phyloP scores from a whole-genome alignment of 1,140 invertebrate species.

The Olivierus martensii region DNA sequence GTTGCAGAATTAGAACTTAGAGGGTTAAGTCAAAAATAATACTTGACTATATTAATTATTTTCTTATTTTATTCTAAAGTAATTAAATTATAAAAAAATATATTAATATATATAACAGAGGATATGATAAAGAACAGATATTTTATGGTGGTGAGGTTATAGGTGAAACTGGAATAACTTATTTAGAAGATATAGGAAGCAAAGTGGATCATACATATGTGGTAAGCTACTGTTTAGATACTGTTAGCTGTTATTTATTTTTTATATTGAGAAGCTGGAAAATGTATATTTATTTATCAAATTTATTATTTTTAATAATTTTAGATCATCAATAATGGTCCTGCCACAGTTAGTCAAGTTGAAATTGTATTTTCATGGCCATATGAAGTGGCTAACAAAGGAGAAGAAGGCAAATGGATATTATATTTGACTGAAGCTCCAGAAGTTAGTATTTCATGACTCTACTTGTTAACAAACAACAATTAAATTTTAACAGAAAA shows the following conservation, averaged over 20 bases:
- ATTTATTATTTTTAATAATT: conserved; percentile 10
- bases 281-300: not conserved
- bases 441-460: conserved; percentile 26
- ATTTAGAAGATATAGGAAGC: conserved; percentile 71
- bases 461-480: too few species aligned
- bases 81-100: too few species aligned
- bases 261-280: too few species aligned
- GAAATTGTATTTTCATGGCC: conserved; percentile 79
- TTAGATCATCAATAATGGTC: conserved; percentile 58
- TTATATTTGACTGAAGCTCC: conserved; percentile 73
- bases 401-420: conserved; percentile 68
- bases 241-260: too few species aligned
- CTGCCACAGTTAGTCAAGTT: conserved; percentile 61
- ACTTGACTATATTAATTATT: too few species aligned
- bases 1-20: conserved; percentile 64
- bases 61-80: too few species aligned
- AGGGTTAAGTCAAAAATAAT: too few species aligned
- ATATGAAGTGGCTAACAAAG: conserved; percentile 64
- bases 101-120: conserved; percentile 34
- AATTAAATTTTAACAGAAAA: too few species aligned
- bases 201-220: conserved; percentile 70
- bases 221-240: conserved; percentile 38
- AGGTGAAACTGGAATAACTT: conserved; percentile 65
- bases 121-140: conserved; percentile 54
- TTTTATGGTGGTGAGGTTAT: conserved; percentile 71